Evolutionary conservation across 2,888 invertebrate species (phyloP).

Genomic region (Halocaridina rubra): DNA sequence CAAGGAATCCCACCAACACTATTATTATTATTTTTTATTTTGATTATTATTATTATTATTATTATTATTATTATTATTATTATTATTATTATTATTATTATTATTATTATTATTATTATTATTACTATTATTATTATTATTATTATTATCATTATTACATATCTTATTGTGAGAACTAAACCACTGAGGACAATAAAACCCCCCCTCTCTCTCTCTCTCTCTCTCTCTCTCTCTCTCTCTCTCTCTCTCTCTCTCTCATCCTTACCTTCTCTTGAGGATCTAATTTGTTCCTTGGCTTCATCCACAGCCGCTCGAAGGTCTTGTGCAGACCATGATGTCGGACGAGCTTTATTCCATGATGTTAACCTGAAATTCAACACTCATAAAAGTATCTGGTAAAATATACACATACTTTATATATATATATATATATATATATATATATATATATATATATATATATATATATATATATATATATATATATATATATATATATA

Average conservation of each 20-base stretch:
- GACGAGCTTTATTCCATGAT: conserved; percentile 47
- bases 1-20: too few species aligned
- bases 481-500: background rate
- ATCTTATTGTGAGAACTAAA: too few species aligned
- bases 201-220: conserved; percentile 17
- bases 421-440: background rate
- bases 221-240: background rate
- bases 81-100: too few species aligned
- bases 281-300: conserved; percentile 60
- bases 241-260: background rate
- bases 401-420: background rate
- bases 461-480: background rate
- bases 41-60: too few species aligned
- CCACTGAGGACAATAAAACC: too few species aligned
- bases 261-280: conserved; percentile 25
- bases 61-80: too few species aligned
- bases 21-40: too few species aligned
- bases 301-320: conserved; percentile 62
- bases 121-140: too few species aligned
- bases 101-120: too few species aligned
- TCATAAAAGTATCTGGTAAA: too few species aligned
- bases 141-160: too few species aligned
- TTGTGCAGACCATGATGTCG: conserved; percentile 63
- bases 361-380: background rate
- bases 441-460: background rate